phyloP scores from a whole-genome alignment of 2,797 vertebrate species.

The Lerista edwardsae region DNA sequence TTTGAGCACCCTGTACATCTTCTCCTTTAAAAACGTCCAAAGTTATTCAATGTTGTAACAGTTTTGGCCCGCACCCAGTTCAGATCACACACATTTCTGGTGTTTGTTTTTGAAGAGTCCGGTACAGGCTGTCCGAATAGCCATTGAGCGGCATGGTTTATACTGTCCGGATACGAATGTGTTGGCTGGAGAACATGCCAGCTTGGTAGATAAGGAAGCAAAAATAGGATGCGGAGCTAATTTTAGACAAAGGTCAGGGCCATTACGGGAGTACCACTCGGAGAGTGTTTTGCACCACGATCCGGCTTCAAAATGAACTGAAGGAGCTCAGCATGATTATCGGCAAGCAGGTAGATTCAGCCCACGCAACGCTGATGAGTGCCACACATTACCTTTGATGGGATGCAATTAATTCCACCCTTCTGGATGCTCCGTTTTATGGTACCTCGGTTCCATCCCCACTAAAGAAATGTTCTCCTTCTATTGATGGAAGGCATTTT shows the following conservation, averaged over 20 bases:
- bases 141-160: not conserved
- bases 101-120: not conserved
- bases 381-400: conserved; percentile 19
- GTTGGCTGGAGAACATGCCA: not conserved
- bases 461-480: not conserved
- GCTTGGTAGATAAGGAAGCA: not conserved
- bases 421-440: not conserved
- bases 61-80: not conserved
- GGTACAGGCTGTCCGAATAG: not conserved
- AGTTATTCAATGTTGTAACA: too few species aligned
- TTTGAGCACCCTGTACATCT: too few species aligned
- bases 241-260: not conserved
- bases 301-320: not conserved
- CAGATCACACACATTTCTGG: not conserved
- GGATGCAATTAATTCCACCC: conserved; percentile 48
- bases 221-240: conserved; percentile 9
- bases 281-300: not conserved
- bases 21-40: too few species aligned
- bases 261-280: not conserved
- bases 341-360: conserved; percentile 19
- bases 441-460: conserved; percentile 13
- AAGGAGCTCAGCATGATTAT: conserved; percentile 30
- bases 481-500: not conserved
- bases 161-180: not conserved
- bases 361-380: conserved; percentile 14